Percentiles rank a stretch among this genome's conserved stretches.
Conservation (phyloP, 2,797 vertebrate genomes). For the Myotis pilosus region DNA sequence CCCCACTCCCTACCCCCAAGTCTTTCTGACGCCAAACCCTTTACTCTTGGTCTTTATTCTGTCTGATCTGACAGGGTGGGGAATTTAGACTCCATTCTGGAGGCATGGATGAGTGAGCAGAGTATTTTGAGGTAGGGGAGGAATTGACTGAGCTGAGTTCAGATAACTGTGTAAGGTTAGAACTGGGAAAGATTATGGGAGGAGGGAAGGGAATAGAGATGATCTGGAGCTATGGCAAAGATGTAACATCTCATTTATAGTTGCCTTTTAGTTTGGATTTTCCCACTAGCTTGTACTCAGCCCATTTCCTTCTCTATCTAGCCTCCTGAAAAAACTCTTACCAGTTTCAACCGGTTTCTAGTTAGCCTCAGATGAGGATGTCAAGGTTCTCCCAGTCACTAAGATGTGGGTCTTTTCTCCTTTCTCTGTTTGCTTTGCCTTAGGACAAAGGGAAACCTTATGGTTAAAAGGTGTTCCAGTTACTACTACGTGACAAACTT, state of each 20-base stretch:
- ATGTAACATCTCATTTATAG: background rate
- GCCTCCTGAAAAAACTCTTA: background rate
- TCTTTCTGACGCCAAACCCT: background rate
- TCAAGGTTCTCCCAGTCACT: background rate
- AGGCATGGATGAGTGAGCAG: background rate
- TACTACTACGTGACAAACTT: background rate
- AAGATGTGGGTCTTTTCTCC: background rate
- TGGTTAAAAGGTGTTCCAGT: background rate
- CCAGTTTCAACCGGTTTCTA: background rate
- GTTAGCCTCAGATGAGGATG: background rate
- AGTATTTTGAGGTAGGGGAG: background rate
- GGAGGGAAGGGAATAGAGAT: background rate
- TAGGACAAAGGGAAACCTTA: background rate
- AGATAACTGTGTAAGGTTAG: background rate
- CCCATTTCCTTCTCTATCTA: background rate
- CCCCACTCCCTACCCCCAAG: background rate
- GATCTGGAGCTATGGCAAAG: background rate
- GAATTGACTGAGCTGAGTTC: background rate
- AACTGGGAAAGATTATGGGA: background rate
- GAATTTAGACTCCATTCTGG: background rate
- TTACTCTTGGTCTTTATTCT: background rate
- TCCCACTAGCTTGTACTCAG: background rate
- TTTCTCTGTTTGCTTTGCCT: background rate
- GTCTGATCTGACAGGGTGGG: background rate
- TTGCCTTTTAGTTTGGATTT: background rate